Conservation (phyloP, 2,113 vertebrate species). For the Lepus europaeus region DNA sequence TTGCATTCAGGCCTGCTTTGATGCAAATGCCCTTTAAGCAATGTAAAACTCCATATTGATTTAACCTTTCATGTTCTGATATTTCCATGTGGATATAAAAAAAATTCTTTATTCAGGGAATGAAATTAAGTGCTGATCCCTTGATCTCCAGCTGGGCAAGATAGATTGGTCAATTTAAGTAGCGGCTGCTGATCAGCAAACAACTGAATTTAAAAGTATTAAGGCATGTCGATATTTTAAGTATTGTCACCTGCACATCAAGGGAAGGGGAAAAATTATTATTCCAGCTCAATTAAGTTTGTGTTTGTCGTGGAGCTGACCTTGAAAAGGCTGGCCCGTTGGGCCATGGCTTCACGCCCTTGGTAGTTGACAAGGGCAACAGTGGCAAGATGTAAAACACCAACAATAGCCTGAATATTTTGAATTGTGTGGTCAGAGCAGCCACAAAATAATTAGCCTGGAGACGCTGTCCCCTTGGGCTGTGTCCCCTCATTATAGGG, state of each 20-base stretch:
- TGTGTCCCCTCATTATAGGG: slow-evolving; percentile 77
- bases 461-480: slow-evolving; percentile 71
- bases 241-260: slow-evolving; percentile 83
- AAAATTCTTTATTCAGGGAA: slow-evolving; percentile 90
- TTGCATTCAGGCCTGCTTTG: slow-evolving; percentile 93
- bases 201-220: slow-evolving; percentile 87
- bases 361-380: slow-evolving; percentile 74
- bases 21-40: slow-evolving; percentile 94
- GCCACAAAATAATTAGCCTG: slow-evolving; percentile 77
- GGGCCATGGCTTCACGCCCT: slow-evolving; percentile 64
- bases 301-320: slow-evolving; percentile 79
- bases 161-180: slow-evolving; percentile 90
- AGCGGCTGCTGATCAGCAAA: slow-evolving; percentile 88
- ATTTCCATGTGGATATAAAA: slow-evolving; percentile 89
- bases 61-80: slow-evolving; percentile 97
- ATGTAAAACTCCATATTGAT: slow-evolving; percentile 96
- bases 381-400: slow-evolving; percentile 74
- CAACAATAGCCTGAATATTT: slow-evolving; percentile 66
- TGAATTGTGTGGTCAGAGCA: slow-evolving; percentile 67
- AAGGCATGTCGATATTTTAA: slow-evolving; percentile 83
- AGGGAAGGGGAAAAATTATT: slow-evolving; percentile 68
- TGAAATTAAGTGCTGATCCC: slow-evolving; percentile 91
- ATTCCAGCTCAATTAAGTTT: slow-evolving; percentile 82
- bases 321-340: slow-evolving; percentile 71
- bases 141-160: slow-evolving; percentile 88